Conservation (phyloP, 2,888 invertebrate species). For the Acrocyrtus sp. region DNA sequence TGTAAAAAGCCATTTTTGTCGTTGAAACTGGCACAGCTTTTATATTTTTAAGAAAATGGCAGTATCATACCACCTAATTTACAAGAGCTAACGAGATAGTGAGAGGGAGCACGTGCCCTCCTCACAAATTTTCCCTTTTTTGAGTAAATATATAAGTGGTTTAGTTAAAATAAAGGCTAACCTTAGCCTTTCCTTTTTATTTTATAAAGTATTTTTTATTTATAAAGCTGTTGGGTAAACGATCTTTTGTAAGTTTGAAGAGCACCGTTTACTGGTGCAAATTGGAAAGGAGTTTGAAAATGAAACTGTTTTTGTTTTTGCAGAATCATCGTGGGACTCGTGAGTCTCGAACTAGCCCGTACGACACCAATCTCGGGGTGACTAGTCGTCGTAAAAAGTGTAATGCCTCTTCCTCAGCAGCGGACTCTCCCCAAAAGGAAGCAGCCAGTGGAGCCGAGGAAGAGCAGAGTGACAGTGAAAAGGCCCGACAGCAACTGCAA, state of each 20-base stretch:
- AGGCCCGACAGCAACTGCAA: neutral
- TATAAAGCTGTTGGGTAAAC: neutral
- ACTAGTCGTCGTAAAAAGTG: slow-evolving; percentile 46
- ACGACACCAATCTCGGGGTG: slow-evolving; percentile 50
- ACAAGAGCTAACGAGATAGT: too few species aligned
- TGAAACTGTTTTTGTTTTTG: slow-evolving; percentile 9
- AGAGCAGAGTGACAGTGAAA: slow-evolving; percentile 34
- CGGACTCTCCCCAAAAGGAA: slow-evolving; percentile 29
- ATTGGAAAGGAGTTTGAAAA: neutral
- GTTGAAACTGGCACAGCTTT: too few species aligned
- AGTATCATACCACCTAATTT: too few species aligned
- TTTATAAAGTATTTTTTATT: neutral
- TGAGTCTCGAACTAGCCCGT: slow-evolving; percentile 49
- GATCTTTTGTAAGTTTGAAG: neutral
- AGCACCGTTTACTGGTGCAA: neutral
- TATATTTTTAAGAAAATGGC: too few species aligned
- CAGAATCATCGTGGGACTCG: slow-evolving; percentile 55
- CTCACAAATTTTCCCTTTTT: too few species aligned
- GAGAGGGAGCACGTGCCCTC: too few species aligned
- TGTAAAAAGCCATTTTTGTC: too few species aligned
- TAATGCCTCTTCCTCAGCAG: slow-evolving; percentile 40
- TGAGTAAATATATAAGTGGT: too few species aligned
- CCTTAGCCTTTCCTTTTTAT: too few species aligned
- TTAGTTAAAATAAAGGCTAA: too few species aligned
- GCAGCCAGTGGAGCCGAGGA: neutral